A percentile compares a stretch with the other conserved stretches of the same genome.
These are phyloP conservation scores for Drosophila mercatorum DNA, from an alignment of 2,888 invertebrate genomes.

Conservation along the genomic window DNA sequence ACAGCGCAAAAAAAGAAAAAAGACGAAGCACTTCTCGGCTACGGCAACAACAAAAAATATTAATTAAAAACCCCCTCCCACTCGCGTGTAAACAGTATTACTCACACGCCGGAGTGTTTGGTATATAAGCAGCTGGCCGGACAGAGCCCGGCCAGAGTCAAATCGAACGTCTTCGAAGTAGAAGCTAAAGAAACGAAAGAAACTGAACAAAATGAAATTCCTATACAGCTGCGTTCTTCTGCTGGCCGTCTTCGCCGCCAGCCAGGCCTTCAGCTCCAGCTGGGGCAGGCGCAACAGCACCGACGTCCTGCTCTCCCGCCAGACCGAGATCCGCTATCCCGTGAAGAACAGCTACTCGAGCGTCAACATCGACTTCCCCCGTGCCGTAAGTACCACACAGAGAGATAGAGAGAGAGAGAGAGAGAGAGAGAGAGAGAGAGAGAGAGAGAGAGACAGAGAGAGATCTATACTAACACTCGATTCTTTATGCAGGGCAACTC, in stretches of 20 bases:
- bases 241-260: constrained; percentile 59
- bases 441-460: too few species aligned
- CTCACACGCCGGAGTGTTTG: constrained; percentile 15
- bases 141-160: constrained; percentile 11
- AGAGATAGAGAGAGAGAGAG: too few species aligned
- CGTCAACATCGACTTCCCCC: constrained; percentile 56
- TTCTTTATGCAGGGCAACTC: constrained; percentile 45
- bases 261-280: constrained; percentile 52
- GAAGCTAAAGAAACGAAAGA: constrained; percentile 2
- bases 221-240: constrained; percentile 59
- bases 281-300: constrained; percentile 55
- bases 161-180: constrained; percentile 24
- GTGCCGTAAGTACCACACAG: constrained; percentile 47
- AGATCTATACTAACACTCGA: fast-evolving
- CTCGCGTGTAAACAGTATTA: constrained; percentile 49
- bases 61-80: constrained; percentile 54
- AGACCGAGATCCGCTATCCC: constrained; percentile 50
- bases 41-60: constrained; percentile 26
- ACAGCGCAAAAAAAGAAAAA: constrained; percentile 11
- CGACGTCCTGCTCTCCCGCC: constrained; percentile 54
- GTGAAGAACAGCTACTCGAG: constrained; percentile 53
- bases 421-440: too few species aligned
- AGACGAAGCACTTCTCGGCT: constrained; percentile 25
- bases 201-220: constrained; percentile 49
- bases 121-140: constrained; percentile 43